These are phyloP conservation scores for Gibbula magus DNA, from an alignment of 2,888 invertebrate species.

Conservation along the genomic window DNA sequence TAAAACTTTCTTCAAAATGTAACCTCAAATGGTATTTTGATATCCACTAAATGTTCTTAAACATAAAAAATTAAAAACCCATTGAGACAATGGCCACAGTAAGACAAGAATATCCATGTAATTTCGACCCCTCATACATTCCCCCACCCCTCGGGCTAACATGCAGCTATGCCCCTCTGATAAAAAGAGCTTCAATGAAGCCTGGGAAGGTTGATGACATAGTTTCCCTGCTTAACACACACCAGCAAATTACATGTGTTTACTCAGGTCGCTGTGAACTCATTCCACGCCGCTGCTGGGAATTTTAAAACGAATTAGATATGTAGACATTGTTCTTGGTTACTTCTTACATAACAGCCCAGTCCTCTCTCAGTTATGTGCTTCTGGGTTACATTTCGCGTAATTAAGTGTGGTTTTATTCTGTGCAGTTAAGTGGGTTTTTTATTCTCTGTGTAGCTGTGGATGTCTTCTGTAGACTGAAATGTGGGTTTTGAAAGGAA, in stretches of 20 bases:
- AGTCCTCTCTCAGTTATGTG: too few species aligned
- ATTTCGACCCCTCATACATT: background rate
- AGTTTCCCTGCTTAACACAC: background rate
- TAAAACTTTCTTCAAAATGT: too few species aligned
- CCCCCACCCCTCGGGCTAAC: background rate
- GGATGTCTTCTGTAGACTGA: too few species aligned
- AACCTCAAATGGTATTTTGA: too few species aligned
- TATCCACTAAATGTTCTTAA: too few species aligned
- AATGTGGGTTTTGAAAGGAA: too few species aligned
- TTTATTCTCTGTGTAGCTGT: too few species aligned
- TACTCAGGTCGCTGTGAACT: background rate
- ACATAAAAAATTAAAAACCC: too few species aligned
- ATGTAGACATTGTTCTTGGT: background rate
- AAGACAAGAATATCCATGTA: background rate
- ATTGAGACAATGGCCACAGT: too few species aligned
- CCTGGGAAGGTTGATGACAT: background rate
- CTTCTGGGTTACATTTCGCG: too few species aligned
- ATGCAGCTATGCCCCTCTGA: background rate
- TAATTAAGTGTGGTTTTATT: too few species aligned
- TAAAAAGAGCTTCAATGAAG: background rate
- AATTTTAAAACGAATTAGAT: constrained; percentile 1
- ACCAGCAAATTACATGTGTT: background rate
- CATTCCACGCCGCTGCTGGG: background rate
- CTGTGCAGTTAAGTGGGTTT: too few species aligned
- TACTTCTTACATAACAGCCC: background rate